Conservation (phyloP, 2,888 invertebrate species). For the Lymantria dispar region DNA sequence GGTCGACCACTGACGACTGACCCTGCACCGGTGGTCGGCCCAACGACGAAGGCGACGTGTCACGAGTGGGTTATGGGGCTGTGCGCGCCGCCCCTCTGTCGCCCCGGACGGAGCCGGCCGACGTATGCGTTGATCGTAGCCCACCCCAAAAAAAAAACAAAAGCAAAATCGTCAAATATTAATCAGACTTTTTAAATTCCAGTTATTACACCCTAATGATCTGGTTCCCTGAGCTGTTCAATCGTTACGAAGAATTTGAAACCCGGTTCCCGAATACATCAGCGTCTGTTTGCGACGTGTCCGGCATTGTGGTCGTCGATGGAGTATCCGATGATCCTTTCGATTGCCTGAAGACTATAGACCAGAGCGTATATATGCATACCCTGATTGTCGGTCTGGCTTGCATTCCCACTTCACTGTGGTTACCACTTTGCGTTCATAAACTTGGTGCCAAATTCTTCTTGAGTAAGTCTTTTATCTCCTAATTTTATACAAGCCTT, state of each 20-base stretch:
- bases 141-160: too few relatives aligned
- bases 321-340: slow-evolving; percentile 69
- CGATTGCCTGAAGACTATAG: slow-evolving; percentile 85
- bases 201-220: slow-evolving; percentile 96
- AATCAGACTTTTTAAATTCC: slow-evolving; percentile 14
- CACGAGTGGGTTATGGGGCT: too few relatives aligned
- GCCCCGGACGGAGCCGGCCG: too few relatives aligned
- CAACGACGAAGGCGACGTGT: too few relatives aligned
- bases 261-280: slow-evolving; percentile 84
- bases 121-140: too few relatives aligned
- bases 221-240: slow-evolving; percentile 95
- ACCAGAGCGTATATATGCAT: slow-evolving; percentile 87
- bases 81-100: too few relatives aligned
- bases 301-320: slow-evolving; percentile 83
- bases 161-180: neutral
- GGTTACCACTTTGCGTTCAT: slow-evolving; percentile 90
- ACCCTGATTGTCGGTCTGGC: slow-evolving; percentile 91
- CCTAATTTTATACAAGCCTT: too few relatives aligned
- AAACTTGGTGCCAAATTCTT: slow-evolving; percentile 91
- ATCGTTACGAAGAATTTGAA: slow-evolving; percentile 90
- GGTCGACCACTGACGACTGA: too few relatives aligned
- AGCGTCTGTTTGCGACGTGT: slow-evolving; percentile 90
- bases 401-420: slow-evolving; percentile 90
- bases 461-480: slow-evolving; percentile 83
- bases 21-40: too few relatives aligned